Conservation (phyloP, 2,797 vertebrate genomes). For the Spea hammondii region DNA sequence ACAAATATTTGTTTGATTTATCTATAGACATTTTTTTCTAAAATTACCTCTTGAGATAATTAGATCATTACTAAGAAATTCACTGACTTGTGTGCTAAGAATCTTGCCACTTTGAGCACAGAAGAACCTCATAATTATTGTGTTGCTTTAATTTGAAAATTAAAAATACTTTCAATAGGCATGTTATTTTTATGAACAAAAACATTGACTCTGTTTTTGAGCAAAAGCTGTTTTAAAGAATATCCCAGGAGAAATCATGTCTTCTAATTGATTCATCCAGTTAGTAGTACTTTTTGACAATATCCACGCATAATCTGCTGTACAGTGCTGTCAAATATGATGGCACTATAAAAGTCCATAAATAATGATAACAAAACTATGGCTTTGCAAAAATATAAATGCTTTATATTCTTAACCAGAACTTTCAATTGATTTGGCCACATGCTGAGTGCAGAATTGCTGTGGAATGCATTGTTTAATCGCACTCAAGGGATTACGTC, state of each 20-base stretch:
- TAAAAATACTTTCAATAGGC: constrained; percentile 23
- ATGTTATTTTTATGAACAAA: constrained; percentile 7
- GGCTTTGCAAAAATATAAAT: constrained; percentile 12
- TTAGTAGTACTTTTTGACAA: constrained; percentile 14
- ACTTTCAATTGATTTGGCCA: not conserved
- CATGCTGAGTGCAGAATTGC: too few relatives aligned
- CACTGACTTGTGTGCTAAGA: constrained; percentile 25
- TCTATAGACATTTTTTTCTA: constrained; percentile 21
- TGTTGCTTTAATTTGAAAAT: constrained; percentile 13
- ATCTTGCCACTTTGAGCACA: constrained; percentile 12
- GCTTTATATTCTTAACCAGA: constrained; percentile 26
- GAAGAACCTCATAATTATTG: too few relatives aligned
- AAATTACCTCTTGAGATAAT: constrained; percentile 42
- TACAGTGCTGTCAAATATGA: too few relatives aligned
- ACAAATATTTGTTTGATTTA: too few relatives aligned
- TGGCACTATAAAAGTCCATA: too few relatives aligned
- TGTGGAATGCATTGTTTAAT: too few relatives aligned
- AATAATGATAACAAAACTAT: too few relatives aligned
- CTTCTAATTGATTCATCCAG: constrained; percentile 24
- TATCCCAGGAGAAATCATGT: constrained; percentile 6
- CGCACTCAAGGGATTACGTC: too few relatives aligned
- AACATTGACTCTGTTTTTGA: constrained; percentile 8
- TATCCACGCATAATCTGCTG: constrained; percentile 4
- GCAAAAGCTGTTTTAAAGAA: constrained; percentile 25
- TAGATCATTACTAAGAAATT: constrained; percentile 36